phyloP scores from a whole-genome alignment of 2,113 vertebrate species.

The Baryphthengus martii region DNA sequence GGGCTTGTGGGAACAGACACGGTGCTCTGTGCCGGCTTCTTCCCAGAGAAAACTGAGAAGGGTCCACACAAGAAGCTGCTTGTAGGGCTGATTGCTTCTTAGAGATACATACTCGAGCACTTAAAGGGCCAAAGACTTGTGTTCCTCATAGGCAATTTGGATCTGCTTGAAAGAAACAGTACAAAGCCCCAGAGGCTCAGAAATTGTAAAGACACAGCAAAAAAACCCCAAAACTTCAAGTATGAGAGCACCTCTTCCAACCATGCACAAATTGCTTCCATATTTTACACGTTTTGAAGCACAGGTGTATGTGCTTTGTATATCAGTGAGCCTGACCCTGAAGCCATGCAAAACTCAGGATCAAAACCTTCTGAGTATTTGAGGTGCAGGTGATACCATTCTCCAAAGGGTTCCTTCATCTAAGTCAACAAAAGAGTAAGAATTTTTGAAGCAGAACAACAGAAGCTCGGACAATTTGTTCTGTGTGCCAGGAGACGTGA shows the following conservation, averaged over 20 bases:
- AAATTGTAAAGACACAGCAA: neutral
- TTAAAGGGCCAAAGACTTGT: neutral
- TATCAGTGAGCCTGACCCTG: conserved; percentile 11
- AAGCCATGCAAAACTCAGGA: conserved; percentile 37
- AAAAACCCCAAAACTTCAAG: neutral
- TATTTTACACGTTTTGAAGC: conserved; percentile 32
- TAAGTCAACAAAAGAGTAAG: neutral
- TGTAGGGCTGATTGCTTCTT: neutral
- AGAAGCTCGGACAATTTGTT: conserved; percentile 5
- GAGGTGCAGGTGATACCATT: neutral
- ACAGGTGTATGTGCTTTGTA: neutral
- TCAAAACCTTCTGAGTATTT: conserved; percentile 32
- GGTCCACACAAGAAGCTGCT: neutral
- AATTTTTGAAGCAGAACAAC: conserved; percentile 21
- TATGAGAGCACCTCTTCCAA: neutral
- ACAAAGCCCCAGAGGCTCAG: neutral
- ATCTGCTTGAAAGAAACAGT: neutral
- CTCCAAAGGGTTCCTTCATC: conserved; percentile 30
- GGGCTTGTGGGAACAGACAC: neutral
- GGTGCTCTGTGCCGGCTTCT: neutral
- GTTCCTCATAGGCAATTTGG: neutral
- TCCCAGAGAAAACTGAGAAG: neutral
- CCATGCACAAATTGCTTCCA: neutral
- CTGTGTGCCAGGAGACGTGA: neutral
- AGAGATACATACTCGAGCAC: neutral